Conservation (phyloP, 2,797 vertebrate genomes). For the Oryzias sinensis region DNA sequence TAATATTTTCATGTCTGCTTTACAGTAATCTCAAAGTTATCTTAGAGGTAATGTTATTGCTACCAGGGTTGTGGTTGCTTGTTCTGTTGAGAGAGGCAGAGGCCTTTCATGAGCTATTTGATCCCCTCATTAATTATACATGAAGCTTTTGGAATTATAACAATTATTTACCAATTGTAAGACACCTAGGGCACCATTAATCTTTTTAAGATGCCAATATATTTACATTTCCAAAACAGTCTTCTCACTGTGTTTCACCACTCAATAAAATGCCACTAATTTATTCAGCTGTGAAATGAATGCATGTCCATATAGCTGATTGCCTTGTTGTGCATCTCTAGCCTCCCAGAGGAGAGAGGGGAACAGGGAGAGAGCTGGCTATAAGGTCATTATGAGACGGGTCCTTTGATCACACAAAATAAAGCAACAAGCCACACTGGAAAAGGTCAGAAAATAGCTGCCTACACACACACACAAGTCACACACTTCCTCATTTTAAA, state of each 20-base stretch:
- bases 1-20: too few relatives aligned
- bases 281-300: constrained; percentile 67
- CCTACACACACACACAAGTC: too few relatives aligned
- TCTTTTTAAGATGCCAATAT: constrained; percentile 78
- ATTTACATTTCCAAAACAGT: constrained; percentile 64
- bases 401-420: too few relatives aligned
- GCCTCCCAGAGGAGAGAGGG: constrained; percentile 8
- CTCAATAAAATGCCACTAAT: constrained; percentile 74
- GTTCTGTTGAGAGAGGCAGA: constrained; percentile 12
- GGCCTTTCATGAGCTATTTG: constrained; percentile 57
- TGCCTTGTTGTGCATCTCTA: constrained; percentile 34
- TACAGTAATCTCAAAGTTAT: too few relatives aligned
- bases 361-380: not conserved
- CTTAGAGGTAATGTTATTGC: too few relatives aligned
- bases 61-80: not conserved
- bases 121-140: constrained; percentile 75
- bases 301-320: constrained; percentile 66
- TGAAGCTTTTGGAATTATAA: constrained; percentile 72
- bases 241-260: constrained; percentile 48
- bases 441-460: too few relatives aligned
- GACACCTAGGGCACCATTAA: constrained; percentile 70
- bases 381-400: not conserved
- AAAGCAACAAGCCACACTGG: too few relatives aligned
- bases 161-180: constrained; percentile 78
- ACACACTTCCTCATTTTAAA: too few relatives aligned